Percentiles rank a stretch among this genome's conserved stretches.
phyloP scores from a whole-genome alignment of 2,888 invertebrate species.

The Xylota segnis region DNA sequence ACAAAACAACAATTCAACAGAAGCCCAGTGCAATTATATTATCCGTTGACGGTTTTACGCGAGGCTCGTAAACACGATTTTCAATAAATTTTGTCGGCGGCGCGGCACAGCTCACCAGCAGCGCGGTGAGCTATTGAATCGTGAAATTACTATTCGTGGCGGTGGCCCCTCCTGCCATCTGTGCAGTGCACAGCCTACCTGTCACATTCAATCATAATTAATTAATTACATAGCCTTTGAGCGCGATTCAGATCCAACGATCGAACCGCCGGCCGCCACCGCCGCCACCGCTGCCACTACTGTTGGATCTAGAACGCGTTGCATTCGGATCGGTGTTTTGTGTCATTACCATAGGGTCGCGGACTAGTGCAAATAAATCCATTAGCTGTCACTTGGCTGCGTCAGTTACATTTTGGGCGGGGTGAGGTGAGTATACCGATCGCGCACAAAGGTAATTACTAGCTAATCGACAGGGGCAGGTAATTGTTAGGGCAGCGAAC shows the following conservation, averaged over 20 bases:
- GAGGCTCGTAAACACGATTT: slow-evolving; percentile 68
- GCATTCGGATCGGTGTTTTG: slow-evolving; percentile 56
- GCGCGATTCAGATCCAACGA: slow-evolving; percentile 40
- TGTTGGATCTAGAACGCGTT: slow-evolving; percentile 34
- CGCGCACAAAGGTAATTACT: slow-evolving; percentile 47
- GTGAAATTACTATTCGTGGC: slow-evolving; percentile 73
- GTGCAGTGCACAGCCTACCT: slow-evolving; percentile 66
- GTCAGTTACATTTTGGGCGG: slow-evolving; percentile 34
- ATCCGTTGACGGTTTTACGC: slow-evolving; percentile 74
- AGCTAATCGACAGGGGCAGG: slow-evolving; percentile 61
- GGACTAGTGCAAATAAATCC: slow-evolving; percentile 64
- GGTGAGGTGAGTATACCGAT: slow-evolving; percentile 52
- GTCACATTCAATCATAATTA: slow-evolving; percentile 77
- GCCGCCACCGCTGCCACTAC: slow-evolving; percentile 6
- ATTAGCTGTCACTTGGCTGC: slow-evolving; percentile 55
- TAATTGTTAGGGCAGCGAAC: slow-evolving; percentile 51
- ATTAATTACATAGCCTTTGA: slow-evolving; percentile 70
- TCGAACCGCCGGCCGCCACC: slow-evolving; percentile 10
- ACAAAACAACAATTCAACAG: slow-evolving; percentile 58
- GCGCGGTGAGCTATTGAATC: slow-evolving; percentile 70
- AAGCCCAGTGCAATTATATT: slow-evolving; percentile 75
- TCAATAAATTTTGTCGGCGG: slow-evolving; percentile 68
- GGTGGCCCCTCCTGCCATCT: slow-evolving; percentile 71
- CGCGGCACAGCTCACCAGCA: slow-evolving; percentile 9
- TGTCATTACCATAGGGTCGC: slow-evolving; percentile 70